Percentiles rank a stretch among this genome's conserved stretches.
Conservation (phyloP, 2,888 invertebrate genomes). For the Trimorus sp. region DNA sequence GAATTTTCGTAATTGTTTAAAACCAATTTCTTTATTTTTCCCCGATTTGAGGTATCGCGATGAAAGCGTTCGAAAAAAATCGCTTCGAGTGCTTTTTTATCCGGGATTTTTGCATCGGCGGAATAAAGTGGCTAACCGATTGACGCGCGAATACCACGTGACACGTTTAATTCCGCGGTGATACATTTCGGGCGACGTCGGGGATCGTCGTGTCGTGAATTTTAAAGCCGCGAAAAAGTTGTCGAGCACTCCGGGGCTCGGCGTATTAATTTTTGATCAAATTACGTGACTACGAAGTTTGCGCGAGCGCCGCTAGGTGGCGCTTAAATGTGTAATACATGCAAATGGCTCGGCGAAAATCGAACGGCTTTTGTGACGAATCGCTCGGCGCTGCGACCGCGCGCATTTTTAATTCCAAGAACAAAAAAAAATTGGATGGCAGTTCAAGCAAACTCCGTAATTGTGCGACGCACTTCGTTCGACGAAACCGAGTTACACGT, state of each 20-base stretch:
- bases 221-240: conserved; percentile 31
- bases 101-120: conserved; percentile 1
- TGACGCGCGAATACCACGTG: conserved; percentile 17
- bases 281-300: conserved; percentile 43
- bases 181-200: conserved; percentile 18
- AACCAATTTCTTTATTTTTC: no score
- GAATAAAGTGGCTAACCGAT: conserved; percentile 1
- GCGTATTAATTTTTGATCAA: conserved; percentile 50
- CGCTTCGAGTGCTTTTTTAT: neutral
- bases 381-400: no score
- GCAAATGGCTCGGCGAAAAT: conserved; percentile 27
- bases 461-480: conserved; percentile 10
- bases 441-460: conserved; percentile 27
- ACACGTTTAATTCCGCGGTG: conserved; percentile 26
- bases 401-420: no score
- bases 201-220: conserved; percentile 33
- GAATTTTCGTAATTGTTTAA: no score
- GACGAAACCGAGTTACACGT: conserved; percentile 28
- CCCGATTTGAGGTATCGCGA: no score
- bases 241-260: conserved; percentile 11
- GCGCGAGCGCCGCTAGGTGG: conserved; percentile 1
- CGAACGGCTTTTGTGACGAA: neutral
- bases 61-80: no score
- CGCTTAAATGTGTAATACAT: conserved; percentile 31
- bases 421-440: conserved; percentile 1